Evolutionary conservation across 2,888 invertebrate genomes (phyloP).

Genomic region (Sussaba pulchella): DNA sequence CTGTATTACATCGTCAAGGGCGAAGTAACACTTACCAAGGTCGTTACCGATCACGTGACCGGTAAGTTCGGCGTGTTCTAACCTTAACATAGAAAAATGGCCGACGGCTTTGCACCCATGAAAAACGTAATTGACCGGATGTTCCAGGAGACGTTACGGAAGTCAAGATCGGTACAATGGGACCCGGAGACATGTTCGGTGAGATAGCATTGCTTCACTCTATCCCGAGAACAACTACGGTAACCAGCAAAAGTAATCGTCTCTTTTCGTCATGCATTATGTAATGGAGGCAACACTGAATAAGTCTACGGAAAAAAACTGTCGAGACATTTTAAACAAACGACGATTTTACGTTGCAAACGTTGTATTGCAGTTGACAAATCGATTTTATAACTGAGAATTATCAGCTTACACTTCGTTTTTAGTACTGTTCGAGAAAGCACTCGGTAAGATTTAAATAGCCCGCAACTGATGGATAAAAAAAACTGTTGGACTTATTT

Average conservation of each 20-base stretch:
- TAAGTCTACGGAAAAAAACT: too few relatives aligned
- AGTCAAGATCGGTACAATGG: constrained; percentile 85
- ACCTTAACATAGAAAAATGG: background rate
- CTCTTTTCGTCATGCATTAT: background rate
- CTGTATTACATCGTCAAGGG: constrained; percentile 89
- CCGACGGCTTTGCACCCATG: background rate
- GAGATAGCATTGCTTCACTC: constrained; percentile 88
- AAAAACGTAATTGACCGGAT: background rate
- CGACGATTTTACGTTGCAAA: too few relatives aligned
- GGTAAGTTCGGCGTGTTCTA: constrained; percentile 64
- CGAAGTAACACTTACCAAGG: constrained; percentile 85
- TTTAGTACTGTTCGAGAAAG: too few relatives aligned
- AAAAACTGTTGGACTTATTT: too few relatives aligned
- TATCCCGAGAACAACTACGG: constrained; percentile 87
- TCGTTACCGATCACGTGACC: constrained; percentile 85
- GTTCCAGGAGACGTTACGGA: constrained; percentile 72
- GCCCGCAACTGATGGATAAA: too few relatives aligned
- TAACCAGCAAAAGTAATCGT: constrained; percentile 84
- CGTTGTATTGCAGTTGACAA: too few relatives aligned
- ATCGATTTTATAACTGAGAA: too few relatives aligned
- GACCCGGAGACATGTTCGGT: constrained; percentile 88
- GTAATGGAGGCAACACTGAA: too few relatives aligned
- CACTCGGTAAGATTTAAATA: too few relatives aligned
- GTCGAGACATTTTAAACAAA: too few relatives aligned
- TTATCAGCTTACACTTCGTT: too few relatives aligned